Evolutionary conservation across 2,888 invertebrate genomes (phyloP).

Genomic region (Mythimna lalbum): DNA sequence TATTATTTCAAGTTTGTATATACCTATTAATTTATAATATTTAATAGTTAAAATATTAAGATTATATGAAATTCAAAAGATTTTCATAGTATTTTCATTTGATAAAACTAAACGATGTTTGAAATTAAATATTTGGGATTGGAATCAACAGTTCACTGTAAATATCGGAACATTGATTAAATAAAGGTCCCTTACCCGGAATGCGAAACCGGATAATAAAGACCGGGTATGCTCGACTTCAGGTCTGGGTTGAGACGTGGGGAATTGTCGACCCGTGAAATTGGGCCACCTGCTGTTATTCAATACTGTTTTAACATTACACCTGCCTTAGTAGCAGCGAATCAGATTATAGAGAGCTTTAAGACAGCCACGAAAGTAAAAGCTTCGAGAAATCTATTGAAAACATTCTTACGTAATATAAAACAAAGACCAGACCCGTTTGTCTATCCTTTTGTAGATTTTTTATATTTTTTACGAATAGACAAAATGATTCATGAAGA

Average conservation of each 20-base stretch:
- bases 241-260: conserved; percentile 28
- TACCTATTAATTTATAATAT: too few relatives aligned
- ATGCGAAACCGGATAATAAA: conserved; percentile 34
- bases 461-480: too few relatives aligned
- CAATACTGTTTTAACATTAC: conserved; percentile 30
- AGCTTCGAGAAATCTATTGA: neutral
- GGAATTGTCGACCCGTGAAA: conserved; percentile 67
- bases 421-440: neutral
- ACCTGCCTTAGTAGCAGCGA: conserved; percentile 3
- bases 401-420: neutral
- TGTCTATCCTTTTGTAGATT: too few relatives aligned
- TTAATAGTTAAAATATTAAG: too few relatives aligned
- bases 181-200: conserved; percentile 14
- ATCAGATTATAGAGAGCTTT: neutral
- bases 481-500: too few relatives aligned
- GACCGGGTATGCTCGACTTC: conserved; percentile 15
- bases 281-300: conserved; percentile 59
- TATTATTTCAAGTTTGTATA: too few relatives aligned
- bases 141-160: conserved; percentile 12
- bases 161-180: conserved; percentile 44
- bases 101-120: conserved; percentile 16
- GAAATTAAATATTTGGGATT: conserved; percentile 23
- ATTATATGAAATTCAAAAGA: too few relatives aligned
- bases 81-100: neutral
- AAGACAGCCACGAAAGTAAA: neutral